Evolutionary conservation across 2,113 vertebrate species (phyloP), one percentile per base, ranked within the genome.

Genomic region (Corynorhinus townsendii): DNA sequence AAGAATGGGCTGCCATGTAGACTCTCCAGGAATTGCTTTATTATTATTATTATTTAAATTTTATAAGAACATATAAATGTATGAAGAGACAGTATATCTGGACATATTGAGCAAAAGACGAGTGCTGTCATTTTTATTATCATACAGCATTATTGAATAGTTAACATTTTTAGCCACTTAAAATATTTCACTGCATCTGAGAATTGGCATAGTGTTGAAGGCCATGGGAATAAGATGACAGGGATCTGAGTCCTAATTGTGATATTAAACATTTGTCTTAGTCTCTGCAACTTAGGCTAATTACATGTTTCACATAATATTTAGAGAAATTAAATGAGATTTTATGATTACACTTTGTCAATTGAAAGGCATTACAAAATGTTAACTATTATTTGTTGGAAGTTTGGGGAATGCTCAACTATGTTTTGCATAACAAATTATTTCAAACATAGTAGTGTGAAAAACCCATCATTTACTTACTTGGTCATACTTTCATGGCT

Each of bases 161-260:
- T 81, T 72, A 83, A 33, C 88, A 66, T 56, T 95, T 89, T 62
- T 77, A 95, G 35, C 38, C 4, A 49, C 62, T 96, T 95, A 94
- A 88, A 92, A 62, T 86, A 64, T 79, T 88, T 93, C 49, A 83
- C 38, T 64, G 77, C 26, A 71, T 85, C 76, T 93, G 38, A 86
- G 49, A 93, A 56, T 66, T 35, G 24, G 28, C 20, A 11, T 28
- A 82, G 10, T 15, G 7, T 91, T 35, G 54, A 83, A n/a, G 77
- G 38, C 43, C 38, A 72, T 79, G 68, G 22, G 69, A 80, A n/a
- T 43, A 84, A 95, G 59, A 76, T 52, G 79, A 47, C 33, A 62
- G 7, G 7, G 22, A 26, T 95, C 75, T 59, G 54, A 89, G 69
- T 89, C 69, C 71, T 93, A 40, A 45, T 43, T 90, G 20, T 40